phyloP scores from a whole-genome alignment of 1,140 invertebrate genomes.

The Campoletis sonorensis region DNA sequence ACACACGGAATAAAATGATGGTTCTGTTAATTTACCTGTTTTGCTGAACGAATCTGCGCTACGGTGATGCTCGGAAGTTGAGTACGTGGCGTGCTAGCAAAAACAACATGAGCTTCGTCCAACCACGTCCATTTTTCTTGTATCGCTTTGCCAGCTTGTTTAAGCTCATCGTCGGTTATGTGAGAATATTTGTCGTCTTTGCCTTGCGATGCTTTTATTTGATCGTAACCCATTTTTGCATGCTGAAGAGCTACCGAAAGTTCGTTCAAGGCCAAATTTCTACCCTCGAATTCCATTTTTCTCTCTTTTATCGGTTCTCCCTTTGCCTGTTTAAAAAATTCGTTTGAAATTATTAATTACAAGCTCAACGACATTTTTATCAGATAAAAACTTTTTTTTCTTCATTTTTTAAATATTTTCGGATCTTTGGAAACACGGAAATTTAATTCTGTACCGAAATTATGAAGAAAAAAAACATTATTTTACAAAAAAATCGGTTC shows the following conservation, averaged over 20 bases:
- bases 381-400: too few species aligned
- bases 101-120: constrained; percentile 81
- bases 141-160: constrained; percentile 80
- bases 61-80: constrained; percentile 84
- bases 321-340: constrained; percentile 77
- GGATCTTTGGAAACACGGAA: not conserved
- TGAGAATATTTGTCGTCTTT: constrained; percentile 90
- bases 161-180: constrained; percentile 87
- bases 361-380: too few species aligned
- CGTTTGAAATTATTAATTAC: constrained; percentile 60
- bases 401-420: constrained; percentile 30
- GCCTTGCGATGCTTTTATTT: constrained; percentile 75
- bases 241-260: constrained; percentile 84
- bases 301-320: constrained; percentile 92
- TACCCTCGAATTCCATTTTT: constrained; percentile 86
- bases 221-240: constrained; percentile 85
- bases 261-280: constrained; percentile 86
- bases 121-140: constrained; percentile 83
- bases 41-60: constrained; percentile 86
- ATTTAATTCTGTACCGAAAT: not conserved
- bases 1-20: not conserved
- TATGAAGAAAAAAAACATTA: not conserved
- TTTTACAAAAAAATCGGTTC: too few species aligned
- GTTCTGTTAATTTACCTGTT: constrained; percentile 77
- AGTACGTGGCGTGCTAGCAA: constrained; percentile 80